These are phyloP conservation scores for Mus pahari DNA, from an alignment of 2,113 vertebrate genomes.

Conservation along the genomic window DNA sequence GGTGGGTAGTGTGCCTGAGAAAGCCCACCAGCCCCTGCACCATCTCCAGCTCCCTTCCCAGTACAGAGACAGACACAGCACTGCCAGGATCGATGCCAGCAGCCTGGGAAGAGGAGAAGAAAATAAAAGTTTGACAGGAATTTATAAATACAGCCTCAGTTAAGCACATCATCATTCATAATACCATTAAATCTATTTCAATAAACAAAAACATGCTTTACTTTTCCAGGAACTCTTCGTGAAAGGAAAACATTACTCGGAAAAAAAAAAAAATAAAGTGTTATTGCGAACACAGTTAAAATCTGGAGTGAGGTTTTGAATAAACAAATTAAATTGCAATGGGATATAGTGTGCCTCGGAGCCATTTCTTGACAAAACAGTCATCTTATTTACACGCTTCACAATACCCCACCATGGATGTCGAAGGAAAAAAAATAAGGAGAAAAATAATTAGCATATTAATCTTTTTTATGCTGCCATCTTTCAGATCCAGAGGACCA, in stretches of 20 bases:
- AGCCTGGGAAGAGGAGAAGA: slow-evolving; percentile 66
- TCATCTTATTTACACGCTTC: slow-evolving; percentile 99
- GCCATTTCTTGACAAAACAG: slow-evolving; percentile 99
- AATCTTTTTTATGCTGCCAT: slow-evolving; percentile 99
- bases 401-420: slow-evolving; percentile 98
- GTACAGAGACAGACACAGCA: background rate
- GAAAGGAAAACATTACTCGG: slow-evolving; percentile 92
- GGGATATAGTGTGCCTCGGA: slow-evolving; percentile 91
- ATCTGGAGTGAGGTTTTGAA: slow-evolving; percentile 93
- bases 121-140: slow-evolving; percentile 86
- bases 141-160: slow-evolving; percentile 87
- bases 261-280: slow-evolving; percentile 92
- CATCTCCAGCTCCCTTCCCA: background rate
- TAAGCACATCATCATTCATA: slow-evolving; percentile 88
- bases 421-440: slow-evolving; percentile 97
- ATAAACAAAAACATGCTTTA: slow-evolving; percentile 90
- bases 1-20: fast-evolving
- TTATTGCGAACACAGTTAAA: slow-evolving; percentile 94
- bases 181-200: slow-evolving; percentile 90
- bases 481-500: slow-evolving; percentile 98
- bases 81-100: background rate
- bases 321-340: slow-evolving; percentile 93
- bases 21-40: background rate
- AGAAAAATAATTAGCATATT: slow-evolving; percentile 99
- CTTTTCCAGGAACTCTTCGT: slow-evolving; percentile 88